These are phyloP conservation scores for Harpalus rufipes DNA, from an alignment of 2,888 invertebrate species.

Conservation along the genomic window DNA sequence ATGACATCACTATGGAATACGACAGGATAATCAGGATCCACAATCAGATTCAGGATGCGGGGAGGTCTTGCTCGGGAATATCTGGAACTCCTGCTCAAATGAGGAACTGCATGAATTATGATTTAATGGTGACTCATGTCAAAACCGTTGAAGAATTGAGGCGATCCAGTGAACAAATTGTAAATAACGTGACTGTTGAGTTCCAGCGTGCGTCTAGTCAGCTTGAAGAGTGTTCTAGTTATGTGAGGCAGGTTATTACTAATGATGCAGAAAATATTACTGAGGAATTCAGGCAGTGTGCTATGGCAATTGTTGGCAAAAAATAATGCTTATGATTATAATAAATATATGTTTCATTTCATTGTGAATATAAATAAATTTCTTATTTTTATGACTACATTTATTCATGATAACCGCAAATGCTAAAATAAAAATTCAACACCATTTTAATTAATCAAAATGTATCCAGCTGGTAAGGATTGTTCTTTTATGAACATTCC, in stretches of 20 bases:
- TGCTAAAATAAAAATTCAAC: too few relatives aligned
- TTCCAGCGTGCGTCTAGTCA: not conserved
- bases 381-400: too few relatives aligned
- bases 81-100: not conserved
- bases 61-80: not conserved
- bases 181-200: not conserved
- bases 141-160: not conserved
- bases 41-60: not conserved
- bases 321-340: not conserved
- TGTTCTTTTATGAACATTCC: too few relatives aligned
- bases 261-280: not conserved
- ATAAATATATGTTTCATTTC: not conserved
- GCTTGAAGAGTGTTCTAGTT: not conserved
- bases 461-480: too few relatives aligned
- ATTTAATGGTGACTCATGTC: not conserved
- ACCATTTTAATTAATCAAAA: too few relatives aligned
- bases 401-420: too few relatives aligned
- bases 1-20: not conserved
- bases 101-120: not conserved
- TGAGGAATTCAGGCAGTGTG: not conserved
- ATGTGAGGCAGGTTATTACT: not conserved
- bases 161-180: not conserved
- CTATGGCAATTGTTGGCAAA: not conserved
- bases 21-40: too few relatives aligned
- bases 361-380: too few relatives aligned